Evolutionary conservation across 2,888 invertebrate species (phyloP).

Genomic region (Creontiades dilutus): DNA sequence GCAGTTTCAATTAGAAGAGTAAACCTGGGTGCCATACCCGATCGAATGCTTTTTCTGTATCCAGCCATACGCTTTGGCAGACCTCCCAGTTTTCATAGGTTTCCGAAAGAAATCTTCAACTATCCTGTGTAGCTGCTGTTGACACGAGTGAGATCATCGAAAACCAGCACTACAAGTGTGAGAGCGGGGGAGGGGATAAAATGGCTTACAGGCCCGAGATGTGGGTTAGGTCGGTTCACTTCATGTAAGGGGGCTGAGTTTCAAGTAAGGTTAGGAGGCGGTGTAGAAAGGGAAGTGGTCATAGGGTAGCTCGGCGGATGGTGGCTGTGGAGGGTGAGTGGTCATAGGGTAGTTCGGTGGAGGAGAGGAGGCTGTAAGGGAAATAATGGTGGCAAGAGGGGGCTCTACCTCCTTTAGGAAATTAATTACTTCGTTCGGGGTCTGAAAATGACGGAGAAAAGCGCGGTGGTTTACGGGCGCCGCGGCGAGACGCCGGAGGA

Average conservation of each 20-base stretch:
- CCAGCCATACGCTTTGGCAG: no score
- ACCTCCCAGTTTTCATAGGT: no score
- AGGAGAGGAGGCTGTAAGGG: neutral
- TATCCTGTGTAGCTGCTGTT: no score
- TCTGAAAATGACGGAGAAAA: slow-evolving; percentile 23
- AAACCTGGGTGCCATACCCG: no score
- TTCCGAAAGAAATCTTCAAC: no score
- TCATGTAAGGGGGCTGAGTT: neutral
- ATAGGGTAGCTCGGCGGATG: neutral
- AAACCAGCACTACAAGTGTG: no score
- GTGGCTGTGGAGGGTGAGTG: neutral
- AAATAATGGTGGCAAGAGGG: neutral
- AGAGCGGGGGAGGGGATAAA: no score
- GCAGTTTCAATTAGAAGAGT: no score
- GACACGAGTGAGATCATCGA: no score
- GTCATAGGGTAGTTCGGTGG: neutral
- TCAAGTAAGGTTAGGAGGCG: neutral
- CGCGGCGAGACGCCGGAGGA: neutral
- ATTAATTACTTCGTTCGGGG: slow-evolving; percentile 10
- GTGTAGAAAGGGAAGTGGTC: neutral
- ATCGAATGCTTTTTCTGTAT: no score
- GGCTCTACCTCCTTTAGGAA: neutral
- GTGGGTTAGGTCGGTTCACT: no score
- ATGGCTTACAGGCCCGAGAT: no score
- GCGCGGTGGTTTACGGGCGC: neutral